Evolutionary conservation across 2,113 vertebrate genomes (phyloP), one percentile per base, ranked within the genome.

Genomic region (Hyla sarda): DNA sequence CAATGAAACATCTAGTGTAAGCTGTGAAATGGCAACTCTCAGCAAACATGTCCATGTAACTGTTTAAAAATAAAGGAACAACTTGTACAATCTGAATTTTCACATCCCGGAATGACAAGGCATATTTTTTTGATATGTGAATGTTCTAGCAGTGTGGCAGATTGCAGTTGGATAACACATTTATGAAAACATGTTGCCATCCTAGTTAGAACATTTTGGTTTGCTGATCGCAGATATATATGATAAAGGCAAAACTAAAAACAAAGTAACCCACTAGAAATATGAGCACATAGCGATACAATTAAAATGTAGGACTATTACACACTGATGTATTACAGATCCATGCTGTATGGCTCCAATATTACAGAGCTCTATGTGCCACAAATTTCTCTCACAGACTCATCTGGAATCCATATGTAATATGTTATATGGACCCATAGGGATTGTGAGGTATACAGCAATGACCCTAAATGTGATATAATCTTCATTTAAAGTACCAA

Each of bases 71-170:
- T 56, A 83, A 83, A 41, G 25, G 69, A 83, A 58, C 82, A 74
- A 56, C 58, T 12, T 83, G 47, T 83, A 45, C 82, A 74, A 14
- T 30, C 65, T 69, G 30, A 82, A n/a, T n/a, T 62, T 65, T 67
- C 25, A 19, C 56, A 25, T 14, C 45, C 67, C 10, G 47, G 17
- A 19, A 21, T 54, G 47, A 72, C 62, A 65, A 82, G 48, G 30
- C 28, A 82, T 37, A 52, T 71, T 32, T 52, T n/a, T 41, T 60
- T 83, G 82, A 73, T n/a, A 82, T 37, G 65, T 83, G n/a, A 83
- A 74, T 74, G 67, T 58, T 83, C 82, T 45, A 25, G 52, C 67
- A 45, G 23, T n/a, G n/a, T 37, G 7, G 34, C 82, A 83, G 82
- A 83, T 72, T 74, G 48, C 32, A 37, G 45, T 50, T 52, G 17